These are phyloP conservation scores for Epizoanthus stellaris DNA, from an alignment of 92 coral and sea anemone species.

Conservation along the genomic window DNA sequence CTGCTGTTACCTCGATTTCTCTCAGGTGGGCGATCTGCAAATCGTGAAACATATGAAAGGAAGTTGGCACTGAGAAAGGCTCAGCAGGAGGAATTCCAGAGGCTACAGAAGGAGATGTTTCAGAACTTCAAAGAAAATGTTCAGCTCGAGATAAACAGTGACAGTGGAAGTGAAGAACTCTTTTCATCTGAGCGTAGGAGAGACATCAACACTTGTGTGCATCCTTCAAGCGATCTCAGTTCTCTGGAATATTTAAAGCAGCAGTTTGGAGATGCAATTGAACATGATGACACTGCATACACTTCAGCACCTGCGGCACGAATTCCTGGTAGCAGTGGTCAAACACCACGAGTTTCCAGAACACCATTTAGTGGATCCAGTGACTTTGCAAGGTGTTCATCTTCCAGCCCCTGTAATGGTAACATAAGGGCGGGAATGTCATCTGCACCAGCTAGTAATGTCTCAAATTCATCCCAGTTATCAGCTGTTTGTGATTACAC, in stretches of 20 bases:
- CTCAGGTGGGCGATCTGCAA: neutral
- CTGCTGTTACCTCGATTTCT: neutral
- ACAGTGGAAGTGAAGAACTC: constrained; percentile 40
- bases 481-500: neutral
- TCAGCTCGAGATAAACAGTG: constrained; percentile 41
- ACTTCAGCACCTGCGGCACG: constrained; percentile 39
- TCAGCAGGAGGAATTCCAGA: constrained; percentile 67
- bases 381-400: neutral
- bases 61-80: constrained; percentile 62
- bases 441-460: neutral
- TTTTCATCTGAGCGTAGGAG: constrained; percentile 35
- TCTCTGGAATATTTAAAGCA: constrained; percentile 61
- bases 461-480: neutral
- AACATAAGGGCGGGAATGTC: neutral
- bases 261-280: constrained; percentile 47
- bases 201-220: neutral
- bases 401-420: neutral
- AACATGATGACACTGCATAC: neutral
- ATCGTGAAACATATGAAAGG: neutral
- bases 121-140: constrained; percentile 60
- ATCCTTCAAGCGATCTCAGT: constrained; percentile 18
- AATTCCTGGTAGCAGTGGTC: constrained; percentile 58
- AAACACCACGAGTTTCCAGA: neutral
- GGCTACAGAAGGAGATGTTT: constrained; percentile 62
- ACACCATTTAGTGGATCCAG: neutral